Percentiles rank a stretch among this genome's conserved stretches.
These are phyloP conservation scores for Hypomecis atomaria DNA, from an alignment of 2,888 invertebrate genomes.

Conservation along the genomic window DNA sequence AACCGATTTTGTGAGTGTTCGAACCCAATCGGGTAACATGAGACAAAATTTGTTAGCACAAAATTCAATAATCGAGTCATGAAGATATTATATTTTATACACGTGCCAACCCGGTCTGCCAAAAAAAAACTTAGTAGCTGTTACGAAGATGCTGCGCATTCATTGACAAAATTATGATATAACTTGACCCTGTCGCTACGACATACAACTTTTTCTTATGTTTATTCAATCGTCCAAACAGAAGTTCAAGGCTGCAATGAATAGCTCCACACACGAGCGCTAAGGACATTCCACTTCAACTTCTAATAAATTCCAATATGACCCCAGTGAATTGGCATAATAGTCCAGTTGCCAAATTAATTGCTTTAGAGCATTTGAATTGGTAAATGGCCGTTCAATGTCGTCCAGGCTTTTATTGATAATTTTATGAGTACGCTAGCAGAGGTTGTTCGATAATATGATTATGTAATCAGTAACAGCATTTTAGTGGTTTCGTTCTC, in stretches of 20 bases:
- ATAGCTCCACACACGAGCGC: conserved; percentile 32
- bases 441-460: conserved; percentile 1
- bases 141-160: not conserved
- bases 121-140: too few species aligned
- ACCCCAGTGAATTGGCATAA: conserved; percentile 42
- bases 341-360: conserved; percentile 36
- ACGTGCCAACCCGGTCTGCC: too few species aligned
- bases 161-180: not conserved
- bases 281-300: conserved; percentile 57
- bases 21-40: too few species aligned
- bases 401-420: conserved; percentile 24
- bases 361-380: conserved; percentile 42
- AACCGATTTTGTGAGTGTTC: too few species aligned
- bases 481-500: not conserved
- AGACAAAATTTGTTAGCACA: too few species aligned
- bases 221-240: conserved; percentile 9
- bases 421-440: conserved; percentile 9
- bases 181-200: conserved; percentile 6
- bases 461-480: not conserved
- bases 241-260: conserved; percentile 32
- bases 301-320: conserved; percentile 22
- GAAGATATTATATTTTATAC: too few species aligned
- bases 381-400: conserved; percentile 35
- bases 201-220: conserved; percentile 9
- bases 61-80: too few species aligned